A percentile compares a stretch with the other conserved stretches of the same genome.
Evolutionary conservation across 2,888 invertebrate genomes (phyloP).

Genomic region (Pheosia gnoma): DNA sequence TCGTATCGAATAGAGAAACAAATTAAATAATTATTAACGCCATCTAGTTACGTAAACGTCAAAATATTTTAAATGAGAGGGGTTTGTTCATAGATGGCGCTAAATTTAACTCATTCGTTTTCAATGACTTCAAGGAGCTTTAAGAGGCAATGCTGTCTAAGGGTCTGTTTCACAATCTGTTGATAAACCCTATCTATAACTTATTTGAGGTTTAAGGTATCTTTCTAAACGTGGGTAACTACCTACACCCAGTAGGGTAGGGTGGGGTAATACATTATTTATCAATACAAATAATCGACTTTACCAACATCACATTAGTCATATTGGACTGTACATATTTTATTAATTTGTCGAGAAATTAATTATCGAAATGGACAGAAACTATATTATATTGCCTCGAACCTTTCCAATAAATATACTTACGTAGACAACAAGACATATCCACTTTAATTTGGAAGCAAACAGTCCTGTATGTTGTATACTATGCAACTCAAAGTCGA

Average conservation of each 20-base stretch:
- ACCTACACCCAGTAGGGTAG: too few relatives aligned
- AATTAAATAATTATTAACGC: not conserved
- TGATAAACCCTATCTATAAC: too few relatives aligned
- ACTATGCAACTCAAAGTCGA: not conserved
- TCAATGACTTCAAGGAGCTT: too few relatives aligned
- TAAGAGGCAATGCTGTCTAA: too few relatives aligned
- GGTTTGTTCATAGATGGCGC: slow-evolving; percentile 14
- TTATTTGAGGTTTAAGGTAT: too few relatives aligned
- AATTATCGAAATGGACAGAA: slow-evolving; percentile 31
- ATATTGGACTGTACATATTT: slow-evolving; percentile 25
- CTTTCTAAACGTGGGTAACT: too few relatives aligned
- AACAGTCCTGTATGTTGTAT: slow-evolving; percentile 7
- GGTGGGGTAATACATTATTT: not conserved
- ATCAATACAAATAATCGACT: slow-evolving; percentile 1
- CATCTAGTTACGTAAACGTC: slow-evolving; percentile 16
- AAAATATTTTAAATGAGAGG: not conserved
- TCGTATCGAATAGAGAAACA: slow-evolving; percentile 26
- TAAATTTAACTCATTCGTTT: not conserved
- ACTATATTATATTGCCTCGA: slow-evolving; percentile 11
- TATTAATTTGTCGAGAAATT: slow-evolving; percentile 24
- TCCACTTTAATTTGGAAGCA: not conserved
- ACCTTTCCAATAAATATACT: not conserved
- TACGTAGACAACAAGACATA: slow-evolving; percentile 8
- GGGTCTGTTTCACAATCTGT: too few relatives aligned
- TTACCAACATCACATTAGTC: slow-evolving; percentile 8